These are phyloP conservation scores for Mythimna vitellina DNA, from an alignment of 2,888 invertebrate species.

Conservation along the genomic window DNA sequence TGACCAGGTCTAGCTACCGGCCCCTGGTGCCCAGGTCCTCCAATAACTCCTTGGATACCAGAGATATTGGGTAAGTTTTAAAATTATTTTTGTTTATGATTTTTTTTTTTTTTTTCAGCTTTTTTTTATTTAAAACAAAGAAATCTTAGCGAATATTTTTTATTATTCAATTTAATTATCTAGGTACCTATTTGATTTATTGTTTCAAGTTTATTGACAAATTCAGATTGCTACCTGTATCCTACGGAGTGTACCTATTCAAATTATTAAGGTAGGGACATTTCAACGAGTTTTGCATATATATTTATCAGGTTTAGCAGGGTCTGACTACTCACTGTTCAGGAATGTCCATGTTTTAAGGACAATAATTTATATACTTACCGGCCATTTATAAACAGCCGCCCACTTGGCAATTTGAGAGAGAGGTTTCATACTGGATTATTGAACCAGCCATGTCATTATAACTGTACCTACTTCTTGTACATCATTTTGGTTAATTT, in stretches of 20 bases:
- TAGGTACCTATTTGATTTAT: not conserved
- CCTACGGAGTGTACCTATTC: constrained; percentile 10
- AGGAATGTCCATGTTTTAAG: constrained; percentile 33
- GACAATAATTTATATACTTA: constrained; percentile 11
- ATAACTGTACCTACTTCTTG: not conserved
- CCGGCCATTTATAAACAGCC: not conserved
- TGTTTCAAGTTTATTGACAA: constrained; percentile 8
- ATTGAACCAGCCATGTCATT: not conserved
- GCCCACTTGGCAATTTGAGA: not conserved
- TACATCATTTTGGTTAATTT: constrained; percentile 2
- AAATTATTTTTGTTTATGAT: constrained; percentile 5
- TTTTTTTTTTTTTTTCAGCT: not conserved
- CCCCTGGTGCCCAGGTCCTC: constrained; percentile 86
- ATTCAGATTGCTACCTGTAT: constrained; percentile 16
- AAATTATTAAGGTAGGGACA: constrained; percentile 33
- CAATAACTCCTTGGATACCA: constrained; percentile 81
- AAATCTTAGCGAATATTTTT: not conserved
- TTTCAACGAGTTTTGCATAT: constrained; percentile 24
- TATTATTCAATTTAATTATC: not conserved
- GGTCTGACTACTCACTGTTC: constrained; percentile 18
- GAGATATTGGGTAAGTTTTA: constrained; percentile 82
- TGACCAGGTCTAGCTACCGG: constrained; percentile 87
- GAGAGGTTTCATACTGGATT: constrained; percentile 12
- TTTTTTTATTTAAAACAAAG: not conserved
- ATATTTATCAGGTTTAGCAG: constrained; percentile 47